A percentile compares a stretch with the other conserved stretches of the same genome.
These are phyloP conservation scores for Crossaster papposus DNA, from an alignment of 53 echinoderm and acorn worm species.

Conservation along the genomic window DNA sequence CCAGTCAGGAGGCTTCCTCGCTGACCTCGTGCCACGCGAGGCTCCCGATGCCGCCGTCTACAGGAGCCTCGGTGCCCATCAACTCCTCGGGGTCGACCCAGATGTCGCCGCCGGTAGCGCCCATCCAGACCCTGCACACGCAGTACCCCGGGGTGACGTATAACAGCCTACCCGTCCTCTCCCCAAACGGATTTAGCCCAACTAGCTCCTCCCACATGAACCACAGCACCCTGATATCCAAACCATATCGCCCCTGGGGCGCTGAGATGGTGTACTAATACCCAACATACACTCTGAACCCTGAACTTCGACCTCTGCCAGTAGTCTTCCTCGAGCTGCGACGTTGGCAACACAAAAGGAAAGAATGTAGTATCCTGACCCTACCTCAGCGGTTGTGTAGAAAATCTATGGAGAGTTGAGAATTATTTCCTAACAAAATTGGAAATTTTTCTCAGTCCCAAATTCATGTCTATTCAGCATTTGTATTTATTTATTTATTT, in stretches of 20 bases:
- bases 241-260: slow-evolving; percentile 98
- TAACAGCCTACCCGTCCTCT: slow-evolving; percentile 94
- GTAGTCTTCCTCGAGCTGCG: background rate
- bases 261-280: slow-evolving; percentile 92
- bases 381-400: too few relatives aligned
- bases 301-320: slow-evolving; percentile 33
- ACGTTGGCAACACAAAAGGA: background rate
- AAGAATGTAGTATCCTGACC: too few relatives aligned
- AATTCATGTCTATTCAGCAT: too few relatives aligned
- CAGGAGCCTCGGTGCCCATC: slow-evolving; percentile 76
- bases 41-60: slow-evolving; percentile 76
- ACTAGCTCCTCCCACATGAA: slow-evolving; percentile 79
- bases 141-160: slow-evolving; percentile 92
- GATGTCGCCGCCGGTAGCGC: slow-evolving; percentile 75
- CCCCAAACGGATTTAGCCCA: slow-evolving; percentile 98
- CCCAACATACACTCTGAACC: background rate
- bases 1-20: slow-evolving; percentile 77
- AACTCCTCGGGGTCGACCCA: slow-evolving; percentile 75
- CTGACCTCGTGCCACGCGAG: slow-evolving; percentile 80
- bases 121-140: slow-evolving; percentile 85
- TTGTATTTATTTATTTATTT: too few relatives aligned
- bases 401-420: too few relatives aligned
- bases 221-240: slow-evolving; percentile 84
- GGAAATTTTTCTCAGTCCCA: too few relatives aligned
- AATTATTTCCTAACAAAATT: too few relatives aligned